Evolutionary conservation across 1,140 invertebrate species (phyloP), one percentile per base, ranked within the genome.

Genomic region (Oreohelix idahoensis): DNA sequence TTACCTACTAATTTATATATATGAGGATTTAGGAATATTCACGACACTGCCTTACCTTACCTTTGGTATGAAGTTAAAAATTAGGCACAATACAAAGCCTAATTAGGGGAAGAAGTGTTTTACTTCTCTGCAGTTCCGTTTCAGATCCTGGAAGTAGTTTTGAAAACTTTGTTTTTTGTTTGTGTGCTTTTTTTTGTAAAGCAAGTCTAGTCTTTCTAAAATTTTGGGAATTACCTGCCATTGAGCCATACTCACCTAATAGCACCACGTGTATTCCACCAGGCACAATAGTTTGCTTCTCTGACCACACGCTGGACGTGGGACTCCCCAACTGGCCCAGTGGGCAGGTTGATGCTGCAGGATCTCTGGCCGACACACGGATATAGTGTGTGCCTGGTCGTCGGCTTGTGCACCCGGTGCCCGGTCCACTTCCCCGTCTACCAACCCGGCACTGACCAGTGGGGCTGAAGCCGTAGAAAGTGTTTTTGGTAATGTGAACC

Each of bases 261-360:
- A 90, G n/a, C 86, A 86, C n/a, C 89, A 91, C 36, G 85, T 81
- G 81, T 91, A 90, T 79, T 89, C 87, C 78, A 89, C 88, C 82
- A 89, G 89, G 51, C n/a, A n/a, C 88, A 88, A 76, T 90, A 91
- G 58, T n/a, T 86, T 90, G 79, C 89, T 89, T 45, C 88, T 86
- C 49, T 84, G 79, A 29, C 85, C 63, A 58, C 90, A 92, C 1
- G 80, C 79, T 39, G 84, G 36, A 90, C 85, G 32, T 75, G n/a
- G 79, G 29, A 85, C 84, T 0, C 90, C 90, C 32, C 53, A 83
- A n/a, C n/a, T 8, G 81, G 66, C 0, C 87, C 87, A 32, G 84
- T 87, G 1, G 90, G 89, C 35, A 91, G 84, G 76, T 88, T 89
- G 69, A 92, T 89, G n/a, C 79, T 85, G 76, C 90, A 92, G 0